Evolutionary conservation across 2,888 invertebrate genomes (phyloP).

Genomic region (Gandaritis pyraliata): DNA sequence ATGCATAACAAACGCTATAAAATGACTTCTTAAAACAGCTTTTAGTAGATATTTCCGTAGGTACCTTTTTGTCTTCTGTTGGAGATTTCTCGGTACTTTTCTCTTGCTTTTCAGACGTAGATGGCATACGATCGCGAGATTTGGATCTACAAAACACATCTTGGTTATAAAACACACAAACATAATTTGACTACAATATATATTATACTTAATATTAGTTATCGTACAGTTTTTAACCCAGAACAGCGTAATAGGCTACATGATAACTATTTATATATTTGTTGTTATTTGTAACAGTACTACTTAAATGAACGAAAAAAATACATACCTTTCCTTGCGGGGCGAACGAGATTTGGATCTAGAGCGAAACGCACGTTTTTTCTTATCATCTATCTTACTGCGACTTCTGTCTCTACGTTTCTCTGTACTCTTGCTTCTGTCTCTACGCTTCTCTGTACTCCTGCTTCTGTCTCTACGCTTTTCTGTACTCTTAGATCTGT

Average conservation of each 20-base stretch:
- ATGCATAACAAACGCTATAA: too few species aligned
- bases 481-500: slow-evolving; percentile 33
- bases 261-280: too few species aligned
- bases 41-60: not conserved
- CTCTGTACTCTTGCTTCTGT: too few species aligned
- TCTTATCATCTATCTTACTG: not conserved
- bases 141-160: slow-evolving; percentile 44
- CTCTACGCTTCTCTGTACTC: slow-evolving; percentile 1
- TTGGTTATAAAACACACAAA: not conserved
- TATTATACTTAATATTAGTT: too few species aligned
- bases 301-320: not conserved
- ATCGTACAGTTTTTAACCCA: too few species aligned
- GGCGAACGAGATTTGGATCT: slow-evolving; percentile 55
- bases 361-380: slow-evolving; percentile 34
- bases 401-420: not conserved
- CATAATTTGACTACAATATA: too few species aligned
- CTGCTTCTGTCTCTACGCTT: slow-evolving; percentile 46
- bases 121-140: slow-evolving; percentile 50
- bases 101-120: slow-evolving; percentile 44
- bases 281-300: too few species aligned
- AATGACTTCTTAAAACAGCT: too few species aligned
- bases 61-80: slow-evolving; percentile 58
- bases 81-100: slow-evolving; percentile 48
- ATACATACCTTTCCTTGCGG: slow-evolving; percentile 47
- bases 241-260: too few species aligned